phyloP scores from a whole-genome alignment of 2,113 vertebrate species.

The Garra rufa region DNA sequence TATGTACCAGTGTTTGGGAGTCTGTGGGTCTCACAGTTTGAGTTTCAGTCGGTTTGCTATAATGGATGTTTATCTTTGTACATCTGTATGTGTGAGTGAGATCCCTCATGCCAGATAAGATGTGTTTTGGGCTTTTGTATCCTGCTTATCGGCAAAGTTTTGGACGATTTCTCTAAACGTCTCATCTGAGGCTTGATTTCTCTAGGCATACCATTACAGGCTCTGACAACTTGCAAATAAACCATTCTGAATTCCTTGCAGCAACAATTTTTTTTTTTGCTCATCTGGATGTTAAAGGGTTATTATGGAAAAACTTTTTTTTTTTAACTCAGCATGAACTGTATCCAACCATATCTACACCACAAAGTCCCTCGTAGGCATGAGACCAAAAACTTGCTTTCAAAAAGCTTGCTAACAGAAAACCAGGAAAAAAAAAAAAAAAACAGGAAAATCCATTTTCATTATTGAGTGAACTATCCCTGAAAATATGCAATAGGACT shows the following conservation, averaged over 20 bases:
- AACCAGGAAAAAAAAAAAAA: too few relatives aligned
- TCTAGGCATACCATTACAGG: background rate
- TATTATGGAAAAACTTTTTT: background rate
- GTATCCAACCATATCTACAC: background rate
- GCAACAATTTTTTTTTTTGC: background rate
- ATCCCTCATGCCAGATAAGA: constrained; percentile 22
- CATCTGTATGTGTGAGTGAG: background rate
- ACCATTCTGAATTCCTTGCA: background rate
- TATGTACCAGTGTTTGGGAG: background rate
- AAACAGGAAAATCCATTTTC: too few relatives aligned
- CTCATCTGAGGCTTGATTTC: constrained; percentile 5
- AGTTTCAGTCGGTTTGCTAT: constrained; percentile 3
- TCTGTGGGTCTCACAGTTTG: constrained; percentile 2
- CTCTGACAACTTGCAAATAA: background rate
- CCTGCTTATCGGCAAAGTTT: constrained; percentile 27
- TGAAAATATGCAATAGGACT: too few relatives aligned
- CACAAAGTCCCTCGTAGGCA: background rate
- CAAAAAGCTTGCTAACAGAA: too few relatives aligned
- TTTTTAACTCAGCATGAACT: background rate
- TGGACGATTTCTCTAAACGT: constrained; percentile 28
- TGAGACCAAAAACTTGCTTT: background rate
- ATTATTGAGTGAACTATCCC: too few relatives aligned
- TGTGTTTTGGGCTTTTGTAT: constrained; percentile 21
- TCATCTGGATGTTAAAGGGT: background rate
- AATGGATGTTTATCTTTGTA: background rate